These are phyloP conservation scores for Sylvietta virens DNA, from an alignment of 2,113 vertebrate species.

Conservation along the genomic window DNA sequence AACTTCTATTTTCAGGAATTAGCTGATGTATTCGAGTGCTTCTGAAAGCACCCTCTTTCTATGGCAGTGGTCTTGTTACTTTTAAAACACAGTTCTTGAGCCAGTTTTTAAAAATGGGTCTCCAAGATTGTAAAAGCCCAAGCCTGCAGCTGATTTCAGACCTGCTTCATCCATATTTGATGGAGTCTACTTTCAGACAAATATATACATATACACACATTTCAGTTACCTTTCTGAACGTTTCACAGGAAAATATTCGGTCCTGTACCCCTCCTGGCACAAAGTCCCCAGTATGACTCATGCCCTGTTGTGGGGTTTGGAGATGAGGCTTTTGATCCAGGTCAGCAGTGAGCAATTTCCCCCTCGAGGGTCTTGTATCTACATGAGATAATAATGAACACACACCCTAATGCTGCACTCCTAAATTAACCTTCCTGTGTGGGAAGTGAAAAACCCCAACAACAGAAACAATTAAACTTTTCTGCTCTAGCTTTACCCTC, in stretches of 20 bases:
- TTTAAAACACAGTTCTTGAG: not conserved
- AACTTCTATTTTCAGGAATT: not conserved
- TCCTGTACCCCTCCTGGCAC: not conserved
- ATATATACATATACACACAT: not conserved
- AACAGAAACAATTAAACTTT: conserved; percentile 3
- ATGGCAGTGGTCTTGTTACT: not conserved
- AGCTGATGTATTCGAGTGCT: not conserved
- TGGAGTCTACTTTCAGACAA: not conserved
- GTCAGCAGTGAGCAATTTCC: not conserved
- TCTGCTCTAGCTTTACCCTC: not conserved
- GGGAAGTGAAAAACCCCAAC: not conserved
- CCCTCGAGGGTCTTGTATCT: not conserved
- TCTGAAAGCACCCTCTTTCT: not conserved
- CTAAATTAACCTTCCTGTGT: not conserved
- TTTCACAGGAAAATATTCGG: not conserved
- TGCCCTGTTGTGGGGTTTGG: fast-evolving
- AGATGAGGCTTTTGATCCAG: not conserved
- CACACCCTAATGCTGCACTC: not conserved
- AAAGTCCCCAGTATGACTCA: not conserved
- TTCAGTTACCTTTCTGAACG: not conserved
- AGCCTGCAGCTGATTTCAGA: not conserved
- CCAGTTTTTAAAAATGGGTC: not conserved
- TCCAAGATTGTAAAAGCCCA: not conserved
- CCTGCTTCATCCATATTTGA: not conserved
- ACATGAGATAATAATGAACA: not conserved